Percentiles rank a stretch among this genome's conserved stretches.
Evolutionary conservation across 37 sponge, comb jelly and placozoan species (phyloP).

Genomic region (Eunapius fragilis): DNA sequence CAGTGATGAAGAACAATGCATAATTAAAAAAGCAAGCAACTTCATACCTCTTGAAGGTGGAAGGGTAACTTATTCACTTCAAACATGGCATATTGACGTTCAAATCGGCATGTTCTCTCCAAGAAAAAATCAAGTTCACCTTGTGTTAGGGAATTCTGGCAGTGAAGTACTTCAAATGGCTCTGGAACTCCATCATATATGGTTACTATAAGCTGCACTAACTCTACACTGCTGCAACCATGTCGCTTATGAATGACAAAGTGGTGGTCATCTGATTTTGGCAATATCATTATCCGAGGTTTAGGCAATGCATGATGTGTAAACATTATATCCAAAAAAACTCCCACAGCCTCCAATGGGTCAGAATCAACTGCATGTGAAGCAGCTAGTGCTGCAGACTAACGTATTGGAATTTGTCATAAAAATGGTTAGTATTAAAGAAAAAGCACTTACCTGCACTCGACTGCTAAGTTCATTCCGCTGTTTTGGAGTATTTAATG

Average conservation of each 20-base stretch:
- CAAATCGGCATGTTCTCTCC: conserved; percentile 27
- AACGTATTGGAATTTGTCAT: neutral
- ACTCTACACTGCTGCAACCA: conserved; percentile 25
- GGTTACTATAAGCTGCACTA: conserved; percentile 53
- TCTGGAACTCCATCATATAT: conserved; percentile 73
- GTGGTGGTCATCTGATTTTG: neutral
- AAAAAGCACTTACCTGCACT: neutral
- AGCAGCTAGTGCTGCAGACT: neutral
- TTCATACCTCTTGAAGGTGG: conserved; percentile 71
- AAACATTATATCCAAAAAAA: neutral
- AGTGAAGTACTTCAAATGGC: conserved; percentile 69
- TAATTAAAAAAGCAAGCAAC: neutral
- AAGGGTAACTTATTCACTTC: conserved; percentile 69
- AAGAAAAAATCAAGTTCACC: conserved; percentile 73
- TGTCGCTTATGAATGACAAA: conserved; percentile 32
- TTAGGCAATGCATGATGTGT: neutral
- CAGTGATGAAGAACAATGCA: neutral
- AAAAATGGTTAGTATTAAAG: neutral
- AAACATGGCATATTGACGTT: conserved; percentile 48
- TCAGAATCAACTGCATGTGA: neutral
- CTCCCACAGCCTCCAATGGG: neutral
- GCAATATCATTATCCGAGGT: neutral
- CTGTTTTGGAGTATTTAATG: conserved; percentile 14
- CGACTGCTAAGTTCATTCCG: conserved; percentile 21
- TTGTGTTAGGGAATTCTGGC: conserved; percentile 42